A percentile compares a stretch with the other conserved stretches of the same genome.
These are phyloP conservation scores for Lutraria rhynchaena DNA, from an alignment of 1,140 invertebrate genomes.

Conservation along the genomic window DNA sequence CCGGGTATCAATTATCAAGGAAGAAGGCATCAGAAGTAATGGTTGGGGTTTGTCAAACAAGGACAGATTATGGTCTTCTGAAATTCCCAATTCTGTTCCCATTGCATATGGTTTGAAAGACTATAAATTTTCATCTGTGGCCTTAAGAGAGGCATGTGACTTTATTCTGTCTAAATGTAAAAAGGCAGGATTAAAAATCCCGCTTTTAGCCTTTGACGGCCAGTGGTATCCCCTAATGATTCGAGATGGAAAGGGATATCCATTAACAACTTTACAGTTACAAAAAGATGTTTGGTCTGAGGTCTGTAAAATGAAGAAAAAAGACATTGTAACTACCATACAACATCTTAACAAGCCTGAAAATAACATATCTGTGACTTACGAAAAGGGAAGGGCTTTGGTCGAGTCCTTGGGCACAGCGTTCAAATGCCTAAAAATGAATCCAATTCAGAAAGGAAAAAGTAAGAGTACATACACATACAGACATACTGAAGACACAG, in stretches of 20 bases:
- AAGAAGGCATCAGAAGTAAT: slow-evolving; percentile 51
- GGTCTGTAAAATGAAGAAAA: not conserved
- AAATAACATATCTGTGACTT: too few species aligned
- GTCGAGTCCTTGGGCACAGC: too few species aligned
- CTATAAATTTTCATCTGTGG: slow-evolving; percentile 13
- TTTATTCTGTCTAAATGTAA: slow-evolving; percentile 17
- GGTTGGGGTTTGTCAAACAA: slow-evolving; percentile 50
- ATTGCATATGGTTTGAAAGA: slow-evolving; percentile 35
- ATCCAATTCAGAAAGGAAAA: too few species aligned
- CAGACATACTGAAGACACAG: too few species aligned
- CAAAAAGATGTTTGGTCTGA: slow-evolving; percentile 49
- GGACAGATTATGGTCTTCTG: not conserved
- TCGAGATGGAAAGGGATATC: not conserved
- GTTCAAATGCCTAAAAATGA: too few species aligned
- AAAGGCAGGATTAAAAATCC: slow-evolving; percentile 38
- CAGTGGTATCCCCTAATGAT: slow-evolving; percentile 44
- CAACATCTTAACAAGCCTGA: not conserved
- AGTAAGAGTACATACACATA: too few species aligned
- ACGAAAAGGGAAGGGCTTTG: too few species aligned
- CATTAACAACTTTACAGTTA: slow-evolving; percentile 45
- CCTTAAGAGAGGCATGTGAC: slow-evolving; percentile 18
- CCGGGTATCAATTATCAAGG: slow-evolving; percentile 27
- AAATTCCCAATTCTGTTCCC: slow-evolving; percentile 4
- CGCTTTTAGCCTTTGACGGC: slow-evolving; percentile 55
- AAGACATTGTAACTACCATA: not conserved